Conservation (phyloP, 2,113 vertebrate genomes). For the Gadus chalcogrammus region DNA sequence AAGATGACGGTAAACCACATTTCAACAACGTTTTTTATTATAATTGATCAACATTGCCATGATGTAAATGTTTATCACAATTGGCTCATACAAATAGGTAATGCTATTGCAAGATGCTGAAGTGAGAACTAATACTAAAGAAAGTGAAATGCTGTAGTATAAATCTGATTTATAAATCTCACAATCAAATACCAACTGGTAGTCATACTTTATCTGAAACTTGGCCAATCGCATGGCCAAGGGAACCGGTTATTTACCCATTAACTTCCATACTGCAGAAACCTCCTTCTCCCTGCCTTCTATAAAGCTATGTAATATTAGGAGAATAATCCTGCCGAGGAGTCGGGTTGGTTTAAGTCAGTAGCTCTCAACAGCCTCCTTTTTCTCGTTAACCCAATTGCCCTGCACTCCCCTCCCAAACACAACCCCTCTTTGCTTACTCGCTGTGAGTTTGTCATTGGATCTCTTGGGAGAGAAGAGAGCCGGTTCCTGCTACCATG, state of each 20-base stretch:
- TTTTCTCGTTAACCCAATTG: conserved; percentile 40
- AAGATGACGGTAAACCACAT: no score
- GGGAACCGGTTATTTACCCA: not conserved
- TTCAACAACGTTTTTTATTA: no score
- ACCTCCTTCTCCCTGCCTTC: conserved; percentile 45
- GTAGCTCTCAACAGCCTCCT: conserved; percentile 51
- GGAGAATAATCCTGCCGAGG: conserved; percentile 72
- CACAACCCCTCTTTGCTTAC: conserved; percentile 23
- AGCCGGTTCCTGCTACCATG: conserved; percentile 53
- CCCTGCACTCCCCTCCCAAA: conserved; percentile 33
- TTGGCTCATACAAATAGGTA: no score
- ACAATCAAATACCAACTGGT: no score
- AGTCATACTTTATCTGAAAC: no score
- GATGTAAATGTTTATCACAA: no score
- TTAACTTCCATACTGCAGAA: conserved; percentile 44
- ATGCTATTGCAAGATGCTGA: no score
- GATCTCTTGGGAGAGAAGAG: conserved; percentile 68
- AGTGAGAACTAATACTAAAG: no score
- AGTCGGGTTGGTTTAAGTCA: conserved; percentile 48
- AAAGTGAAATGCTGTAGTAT: no score
- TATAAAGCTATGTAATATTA: conserved; percentile 75
- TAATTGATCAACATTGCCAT: no score
- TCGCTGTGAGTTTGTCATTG: conserved; percentile 63
- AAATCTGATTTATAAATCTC: no score
- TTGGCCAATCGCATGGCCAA: not conserved